Base-by-base conservation (phyloP, 2,888 invertebrate species). In the Protodeltote pygarga region DNA sequence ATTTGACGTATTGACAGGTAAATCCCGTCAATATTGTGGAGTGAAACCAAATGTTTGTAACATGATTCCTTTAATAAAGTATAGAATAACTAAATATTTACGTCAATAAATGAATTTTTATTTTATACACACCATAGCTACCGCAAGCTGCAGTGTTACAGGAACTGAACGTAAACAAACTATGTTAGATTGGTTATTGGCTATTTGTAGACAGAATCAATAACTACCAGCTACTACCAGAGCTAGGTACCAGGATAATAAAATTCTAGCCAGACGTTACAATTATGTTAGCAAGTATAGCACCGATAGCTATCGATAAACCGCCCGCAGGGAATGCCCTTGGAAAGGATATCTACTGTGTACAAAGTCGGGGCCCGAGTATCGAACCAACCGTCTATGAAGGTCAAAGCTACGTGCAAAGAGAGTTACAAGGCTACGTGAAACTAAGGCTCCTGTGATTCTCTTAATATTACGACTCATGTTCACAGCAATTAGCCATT, bases 361-460 rank as follows among this genome's bases (percentile, higher is more conserved):
- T 73, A 76, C 73, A 70, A 77, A 75, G 72, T 64, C 65, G 64
- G 72, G 73, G 42, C 42, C 75, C 67, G 72, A 67, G 67, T 85
- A 87, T 85, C 81, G 86, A 87, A 85, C 85, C 82, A 79, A 59
- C 66, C 67, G 71, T 49, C 66, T 64, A 51, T 71, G 78, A 83
- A 85, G 85, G 85, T 79, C 83, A 68, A 44, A 68, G 65, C 33
- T 64, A 67, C 50, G 50, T 65, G 34, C 45, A 46, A 47, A 57
- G 67, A 65, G 52, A 60, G 50, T 71, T 62, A 65, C 66, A 65
- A 65, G 52, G 61, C 46, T 59, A 58, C 58, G 29, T 44, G 41
- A 65, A 46, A 25, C 21, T 33, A 27, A 48, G 35, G 35, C 33
- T 50, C 21, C 17, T 13, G 28, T 11, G n/a, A 40, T 13, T 19